phyloP scores from a whole-genome alignment of 2,888 invertebrate genomes.

The Spisula subtruncata region DNA sequence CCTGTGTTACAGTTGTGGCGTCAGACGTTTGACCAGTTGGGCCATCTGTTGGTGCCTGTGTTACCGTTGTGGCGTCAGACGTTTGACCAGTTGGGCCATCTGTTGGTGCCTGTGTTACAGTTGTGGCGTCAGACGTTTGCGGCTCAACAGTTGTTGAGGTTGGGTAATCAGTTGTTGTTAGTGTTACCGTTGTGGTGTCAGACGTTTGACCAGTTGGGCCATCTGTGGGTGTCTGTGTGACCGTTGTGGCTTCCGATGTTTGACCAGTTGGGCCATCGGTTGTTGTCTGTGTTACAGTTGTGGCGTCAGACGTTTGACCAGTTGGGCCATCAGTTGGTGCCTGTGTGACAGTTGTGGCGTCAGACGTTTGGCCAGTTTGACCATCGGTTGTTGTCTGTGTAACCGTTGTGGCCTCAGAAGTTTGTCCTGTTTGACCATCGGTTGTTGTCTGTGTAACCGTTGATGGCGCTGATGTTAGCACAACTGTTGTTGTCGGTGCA shows the following conservation, averaged over 20 bases:
- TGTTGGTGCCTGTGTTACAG: neutral
- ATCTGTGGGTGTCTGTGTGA: neutral
- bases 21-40: neutral
- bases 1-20: neutral
- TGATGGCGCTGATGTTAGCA: neutral
- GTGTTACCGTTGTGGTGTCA: neutral
- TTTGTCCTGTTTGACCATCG: neutral
- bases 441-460: slow-evolving; percentile 12
- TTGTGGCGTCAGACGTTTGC: neutral
- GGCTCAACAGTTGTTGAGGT: neutral
- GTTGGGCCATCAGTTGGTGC: neutral
- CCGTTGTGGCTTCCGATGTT: slow-evolving; percentile 6
- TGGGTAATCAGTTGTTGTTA: neutral
- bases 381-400: slow-evolving; percentile 4
- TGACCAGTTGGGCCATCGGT: neutral
- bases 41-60: neutral
- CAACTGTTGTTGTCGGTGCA: slow-evolving; percentile 2
- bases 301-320: neutral
- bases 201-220: neutral
- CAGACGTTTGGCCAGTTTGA: neutral
- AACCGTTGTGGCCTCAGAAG: neutral
- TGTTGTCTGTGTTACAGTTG: slow-evolving; percentile 32
- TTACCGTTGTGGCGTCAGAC: neutral
- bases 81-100: neutral
- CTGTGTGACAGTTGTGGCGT: neutral